Evolutionary conservation across 2,888 invertebrate genomes (phyloP).

Genomic region (Epirrhoe alternata): DNA sequence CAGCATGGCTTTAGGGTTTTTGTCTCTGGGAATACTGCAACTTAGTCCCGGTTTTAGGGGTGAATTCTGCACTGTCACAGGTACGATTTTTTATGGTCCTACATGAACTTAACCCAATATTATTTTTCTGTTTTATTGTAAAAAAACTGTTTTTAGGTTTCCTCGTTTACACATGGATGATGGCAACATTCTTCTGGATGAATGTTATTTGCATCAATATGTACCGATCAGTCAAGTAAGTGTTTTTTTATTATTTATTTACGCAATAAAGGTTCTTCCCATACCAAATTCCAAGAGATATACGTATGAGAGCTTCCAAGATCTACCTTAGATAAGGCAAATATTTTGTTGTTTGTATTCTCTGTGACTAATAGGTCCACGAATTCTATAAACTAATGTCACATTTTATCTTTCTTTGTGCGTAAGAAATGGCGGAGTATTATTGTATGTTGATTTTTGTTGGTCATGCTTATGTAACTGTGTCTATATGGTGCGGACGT

Average conservation of each 20-base stretch:
- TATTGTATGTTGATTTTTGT: neutral
- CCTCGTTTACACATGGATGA: conserved; percentile 85
- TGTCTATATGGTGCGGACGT: neutral
- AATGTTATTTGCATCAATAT: conserved; percentile 88
- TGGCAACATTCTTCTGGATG: conserved; percentile 90
- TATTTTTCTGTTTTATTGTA: neutral
- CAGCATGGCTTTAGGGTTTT: conserved; percentile 85
- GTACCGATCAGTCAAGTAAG: conserved; percentile 88
- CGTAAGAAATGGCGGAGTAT: neutral
- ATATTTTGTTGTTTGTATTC: conserved; percentile 4
- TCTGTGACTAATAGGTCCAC: neutral
- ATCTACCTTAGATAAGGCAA: conserved; percentile 9
- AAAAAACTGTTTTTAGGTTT: conserved; percentile 72
- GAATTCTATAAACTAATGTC: neutral
- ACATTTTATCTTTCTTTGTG: neutral
- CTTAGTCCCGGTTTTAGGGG: conserved; percentile 67
- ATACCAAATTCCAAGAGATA: neutral
- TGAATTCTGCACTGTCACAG: conserved; percentile 80
- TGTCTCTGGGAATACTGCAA: conserved; percentile 85
- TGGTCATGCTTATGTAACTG: neutral
- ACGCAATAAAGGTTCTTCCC: conserved; percentile 12
- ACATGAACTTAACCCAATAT: neutral
- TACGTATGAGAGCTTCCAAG: conserved; percentile 10
- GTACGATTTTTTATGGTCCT: conserved; percentile 54
- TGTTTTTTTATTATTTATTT: conserved; percentile 44